Conservation (phyloP, 1,140 invertebrate species). For the Cyclargus thomasi region DNA sequence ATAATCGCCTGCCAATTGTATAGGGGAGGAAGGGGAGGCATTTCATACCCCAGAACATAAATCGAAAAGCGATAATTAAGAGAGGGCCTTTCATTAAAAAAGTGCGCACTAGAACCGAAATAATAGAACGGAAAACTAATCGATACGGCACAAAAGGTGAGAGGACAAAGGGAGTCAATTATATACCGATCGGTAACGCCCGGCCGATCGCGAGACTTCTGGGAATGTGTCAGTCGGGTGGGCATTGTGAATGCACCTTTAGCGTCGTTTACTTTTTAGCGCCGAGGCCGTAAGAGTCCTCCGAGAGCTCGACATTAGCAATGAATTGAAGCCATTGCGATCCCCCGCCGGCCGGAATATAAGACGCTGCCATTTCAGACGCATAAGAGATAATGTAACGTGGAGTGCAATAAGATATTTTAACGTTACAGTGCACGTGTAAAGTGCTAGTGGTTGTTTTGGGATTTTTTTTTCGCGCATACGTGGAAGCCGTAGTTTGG, state of each 20-base stretch:
- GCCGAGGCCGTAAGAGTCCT: slow-evolving; percentile 29
- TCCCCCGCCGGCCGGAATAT: not conserved
- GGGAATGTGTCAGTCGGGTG: slow-evolving; percentile 21
- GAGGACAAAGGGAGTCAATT: not conserved
- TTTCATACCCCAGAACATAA: not conserved
- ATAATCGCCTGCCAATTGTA: no score
- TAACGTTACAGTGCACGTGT: no score
- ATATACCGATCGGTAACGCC: not conserved
- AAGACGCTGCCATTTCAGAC: not conserved
- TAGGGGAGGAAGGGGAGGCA: no score
- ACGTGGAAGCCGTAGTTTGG: no score
- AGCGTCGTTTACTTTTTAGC: slow-evolving; percentile 41
- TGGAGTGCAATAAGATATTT: not conserved
- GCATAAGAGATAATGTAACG: not conserved
- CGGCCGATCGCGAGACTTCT: not conserved
- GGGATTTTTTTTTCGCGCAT: no score
- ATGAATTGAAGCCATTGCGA: slow-evolving; percentile 32
- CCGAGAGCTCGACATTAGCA: slow-evolving; percentile 38
- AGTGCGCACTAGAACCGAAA: not conserved
- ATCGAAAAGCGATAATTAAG: not conserved
- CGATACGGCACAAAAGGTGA: not conserved
- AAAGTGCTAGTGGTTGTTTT: no score
- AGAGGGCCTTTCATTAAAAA: not conserved
- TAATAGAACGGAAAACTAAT: not conserved
- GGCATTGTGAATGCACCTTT: slow-evolving; percentile 33